A percentile compares a stretch with the other conserved stretches of the same genome.
These are phyloP conservation scores for Crocodylus rhombifer DNA, from an alignment of 2,797 vertebrate species.

Conservation along the genomic window DNA sequence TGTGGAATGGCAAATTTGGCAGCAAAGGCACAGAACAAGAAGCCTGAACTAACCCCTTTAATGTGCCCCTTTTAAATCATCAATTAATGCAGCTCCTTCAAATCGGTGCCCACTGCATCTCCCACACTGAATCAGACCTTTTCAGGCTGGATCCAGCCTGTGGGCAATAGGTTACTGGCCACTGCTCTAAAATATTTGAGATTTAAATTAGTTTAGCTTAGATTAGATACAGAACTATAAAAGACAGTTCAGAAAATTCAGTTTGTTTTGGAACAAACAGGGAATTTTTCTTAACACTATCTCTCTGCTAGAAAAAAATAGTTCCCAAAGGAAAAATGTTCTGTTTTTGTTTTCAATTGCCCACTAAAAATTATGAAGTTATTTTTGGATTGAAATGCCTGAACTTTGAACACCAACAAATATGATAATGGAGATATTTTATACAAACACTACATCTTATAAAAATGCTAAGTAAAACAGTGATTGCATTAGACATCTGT, in stretches of 20 bases:
- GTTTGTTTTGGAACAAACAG: slow-evolving; percentile 50
- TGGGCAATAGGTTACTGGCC: too few relatives aligned
- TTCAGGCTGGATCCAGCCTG: too few relatives aligned
- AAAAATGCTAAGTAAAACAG: background rate
- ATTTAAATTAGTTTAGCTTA: slow-evolving; percentile 66
- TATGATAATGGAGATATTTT: slow-evolving; percentile 6
- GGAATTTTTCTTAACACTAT: slow-evolving; percentile 35
- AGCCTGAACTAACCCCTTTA: too few relatives aligned
- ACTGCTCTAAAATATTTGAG: slow-evolving; percentile 24
- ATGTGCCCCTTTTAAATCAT: too few relatives aligned
- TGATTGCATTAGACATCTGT: background rate
- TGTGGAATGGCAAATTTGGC: too few relatives aligned
- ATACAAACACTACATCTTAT: background rate
- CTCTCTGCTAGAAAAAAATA: background rate
- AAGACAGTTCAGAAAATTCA: slow-evolving; percentile 57
- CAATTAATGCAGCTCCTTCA: too few relatives aligned
- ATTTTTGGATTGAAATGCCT: background rate
- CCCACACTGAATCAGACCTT: too few relatives aligned
- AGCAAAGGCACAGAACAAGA: too few relatives aligned
- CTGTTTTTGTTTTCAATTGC: background rate
- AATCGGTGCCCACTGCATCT: too few relatives aligned
- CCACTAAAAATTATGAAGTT: slow-evolving; percentile 12
- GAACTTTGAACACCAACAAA: background rate
- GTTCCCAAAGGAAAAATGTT: slow-evolving; percentile 18
- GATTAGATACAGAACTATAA: slow-evolving; percentile 32